Evolutionary conservation across 1,140 invertebrate genomes (phyloP), one percentile per base, ranked within the genome.

Genomic region (Diorhabda sublineata): DNA sequence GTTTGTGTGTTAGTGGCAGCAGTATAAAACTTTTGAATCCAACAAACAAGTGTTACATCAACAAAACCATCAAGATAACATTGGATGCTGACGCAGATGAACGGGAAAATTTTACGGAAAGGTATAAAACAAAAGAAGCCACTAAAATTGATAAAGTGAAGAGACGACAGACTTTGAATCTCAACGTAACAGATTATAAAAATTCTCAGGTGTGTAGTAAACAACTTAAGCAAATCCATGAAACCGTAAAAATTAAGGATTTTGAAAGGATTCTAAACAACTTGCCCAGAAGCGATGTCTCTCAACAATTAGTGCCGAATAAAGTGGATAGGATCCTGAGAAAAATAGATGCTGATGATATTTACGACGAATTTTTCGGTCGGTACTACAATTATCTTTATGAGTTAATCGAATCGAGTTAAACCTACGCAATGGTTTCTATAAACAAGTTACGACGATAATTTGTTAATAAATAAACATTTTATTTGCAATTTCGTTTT

Each of bases 171-270:
- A 26, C 64, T 44, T 11, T 72, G 11, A 68, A 68, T 41, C 56
- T 67, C 9, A 42, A 66, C 64, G 65, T 71, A 45, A 71, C 42
- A 6, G 71, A 73, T 26, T 71, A 70, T 42, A 56, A 47, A 64
- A 71, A 71, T 62, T 26, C 56, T 7, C 64, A 73, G 41, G 64
- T 75, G 61, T 63, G 68, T 6, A 72, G 66, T 66, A 72, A 71
- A 42, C 42, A 69, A 58, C 60, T 73, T 58, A 72, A 52, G 56
- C 67, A 72, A 58, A 77, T 78, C 45, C 65, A 71, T 62, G 74
- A 75, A 73, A 73, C 77, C 69, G 71, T 74, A 58, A 70, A 74
- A 73, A 62, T 73, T 2, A 60, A 63, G 47, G 77, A 78, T 61
- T 74, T 78, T 69, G 68, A 73, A 60, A 72, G 72, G 73, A 70